Base-by-base conservation (phyloP, 2,113 vertebrate species). In the Phocoena sinus region DNA sequence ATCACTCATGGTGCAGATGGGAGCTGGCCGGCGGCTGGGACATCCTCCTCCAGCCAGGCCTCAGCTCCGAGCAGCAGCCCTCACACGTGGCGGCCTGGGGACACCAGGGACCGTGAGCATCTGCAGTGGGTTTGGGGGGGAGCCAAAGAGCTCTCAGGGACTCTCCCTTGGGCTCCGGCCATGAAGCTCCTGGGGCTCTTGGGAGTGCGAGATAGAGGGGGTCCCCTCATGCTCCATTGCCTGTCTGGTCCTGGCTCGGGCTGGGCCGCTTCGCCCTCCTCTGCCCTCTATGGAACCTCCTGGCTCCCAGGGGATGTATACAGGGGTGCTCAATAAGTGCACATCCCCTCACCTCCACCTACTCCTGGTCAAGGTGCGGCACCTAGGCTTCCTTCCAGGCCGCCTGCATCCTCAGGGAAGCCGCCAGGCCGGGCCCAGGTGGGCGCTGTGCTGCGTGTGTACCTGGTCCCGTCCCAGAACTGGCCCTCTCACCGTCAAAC, bases 1-100 rank as follows among this genome's bases (percentile, higher is more conserved):
- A 98, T 99, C 99, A 98, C 98, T 99, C 99, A 99, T 99, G 99
- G 98, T 98, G 99, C 98, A 98, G 98, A n/a, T 25, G 0, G 89
- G 86, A 86, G 82, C 83, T 8, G 74, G 74, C 20, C 0, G 91
- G 76, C 0, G 56, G 82, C 91, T 31, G 60, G 20, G 89, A 84
- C 97, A 97, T 98, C 93, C 85, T 97, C 88, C 88, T 44, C 0
- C 4, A 31, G 81, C 80, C 74, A 1, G 86, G 79, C 89, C 91
- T 63, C 0, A 8, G 67, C 70, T 26, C 14, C 4, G 38, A 44
- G 67, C 62, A 26, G 76, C 65, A 10, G 88, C 70, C 58, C 91
- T 96, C 95, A 96, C 60, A 9, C 3, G 10, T 1, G 4, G 14
- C 0, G 2, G 65, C 56, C 60, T 4, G 4, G 50, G 33, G 89